phyloP scores from a whole-genome alignment of 2,888 invertebrate genomes.

The Agrotis ipsilon region DNA sequence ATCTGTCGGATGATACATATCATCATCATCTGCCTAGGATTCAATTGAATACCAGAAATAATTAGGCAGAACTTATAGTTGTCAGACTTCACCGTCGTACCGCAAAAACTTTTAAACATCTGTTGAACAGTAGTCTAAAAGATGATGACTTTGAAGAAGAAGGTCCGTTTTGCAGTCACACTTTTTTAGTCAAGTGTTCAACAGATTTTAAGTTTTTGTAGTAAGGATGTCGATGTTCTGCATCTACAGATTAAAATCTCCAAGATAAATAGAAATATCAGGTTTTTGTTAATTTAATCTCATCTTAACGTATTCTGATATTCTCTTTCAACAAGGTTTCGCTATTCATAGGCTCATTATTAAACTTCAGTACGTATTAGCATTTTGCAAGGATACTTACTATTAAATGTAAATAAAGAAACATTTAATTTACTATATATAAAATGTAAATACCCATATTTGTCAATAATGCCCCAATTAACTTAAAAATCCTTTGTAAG shows the following conservation, averaged over 20 bases:
- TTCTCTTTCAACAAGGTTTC: slow-evolving; percentile 8
- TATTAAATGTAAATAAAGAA: background rate
- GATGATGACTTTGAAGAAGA: too few species aligned
- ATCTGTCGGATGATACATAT: too few species aligned
- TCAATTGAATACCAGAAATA: too few species aligned
- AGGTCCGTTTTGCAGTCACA: too few species aligned
- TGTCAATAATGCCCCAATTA: slow-evolving; percentile 38
- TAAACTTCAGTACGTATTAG: background rate
- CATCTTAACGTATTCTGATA: background rate
- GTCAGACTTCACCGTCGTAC: too few species aligned
- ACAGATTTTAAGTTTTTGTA: too few species aligned
- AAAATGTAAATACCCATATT: slow-evolving; percentile 37
- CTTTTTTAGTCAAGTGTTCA: too few species aligned
- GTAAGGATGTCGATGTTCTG: too few species aligned
- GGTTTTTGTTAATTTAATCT: background rate
- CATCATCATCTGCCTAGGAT: too few species aligned
- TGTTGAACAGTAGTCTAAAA: too few species aligned
- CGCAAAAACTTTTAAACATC: too few species aligned
- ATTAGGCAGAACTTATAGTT: too few species aligned
- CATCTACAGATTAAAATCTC: background rate
- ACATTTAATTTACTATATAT: background rate
- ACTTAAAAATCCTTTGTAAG: slow-evolving; percentile 25
- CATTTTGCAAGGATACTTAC: background rate
- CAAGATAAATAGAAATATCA: background rate
- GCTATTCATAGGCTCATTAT: background rate